Conservation (phyloP, 1,140 invertebrate species). For the Ooceraea biroi region DNA sequence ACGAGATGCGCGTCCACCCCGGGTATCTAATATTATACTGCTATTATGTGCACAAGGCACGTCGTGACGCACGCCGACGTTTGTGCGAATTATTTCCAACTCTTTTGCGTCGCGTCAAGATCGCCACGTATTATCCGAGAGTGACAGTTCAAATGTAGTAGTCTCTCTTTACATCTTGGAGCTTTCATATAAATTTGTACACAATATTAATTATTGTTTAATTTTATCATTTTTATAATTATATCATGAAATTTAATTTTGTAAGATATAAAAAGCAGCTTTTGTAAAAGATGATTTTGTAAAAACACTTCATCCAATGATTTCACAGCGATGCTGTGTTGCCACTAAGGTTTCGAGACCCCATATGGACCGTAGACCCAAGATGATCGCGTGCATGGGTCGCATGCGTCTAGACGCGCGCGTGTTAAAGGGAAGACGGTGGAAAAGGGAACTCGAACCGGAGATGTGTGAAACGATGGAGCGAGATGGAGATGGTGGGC, state of each 20-base stretch:
- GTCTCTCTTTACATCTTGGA: not conserved
- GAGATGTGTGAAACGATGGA: slow-evolving; percentile 65
- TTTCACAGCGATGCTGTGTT: not conserved
- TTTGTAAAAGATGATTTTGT: not conserved
- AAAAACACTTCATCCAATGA: slow-evolving; percentile 31
- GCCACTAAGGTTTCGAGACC: not conserved
- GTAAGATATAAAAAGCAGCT: not conserved
- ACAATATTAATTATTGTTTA: not conserved
- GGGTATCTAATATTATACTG: slow-evolving; percentile 52
- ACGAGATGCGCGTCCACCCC: not conserved
- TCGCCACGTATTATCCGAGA: slow-evolving; percentile 3
- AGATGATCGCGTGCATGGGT: slow-evolving; percentile 56
- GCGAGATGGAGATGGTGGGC: slow-evolving; percentile 73
- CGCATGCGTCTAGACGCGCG: slow-evolving; percentile 55
- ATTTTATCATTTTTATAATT: not conserved
- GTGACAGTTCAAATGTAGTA: not conserved
- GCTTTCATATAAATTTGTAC: not conserved
- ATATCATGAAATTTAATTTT: slow-evolving; percentile 3
- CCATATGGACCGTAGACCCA: slow-evolving; percentile 25
- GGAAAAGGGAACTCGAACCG: slow-evolving; percentile 69
- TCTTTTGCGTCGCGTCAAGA: slow-evolving; percentile 7
- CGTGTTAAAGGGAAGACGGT: slow-evolving; percentile 65
- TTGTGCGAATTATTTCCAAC: slow-evolving; percentile 37
- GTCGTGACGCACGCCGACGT: slow-evolving; percentile 34
- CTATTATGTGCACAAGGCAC: slow-evolving; percentile 10